phyloP scores from a whole-genome alignment of 2,797 vertebrate species.

The Pachyuromys duprasi region DNA sequence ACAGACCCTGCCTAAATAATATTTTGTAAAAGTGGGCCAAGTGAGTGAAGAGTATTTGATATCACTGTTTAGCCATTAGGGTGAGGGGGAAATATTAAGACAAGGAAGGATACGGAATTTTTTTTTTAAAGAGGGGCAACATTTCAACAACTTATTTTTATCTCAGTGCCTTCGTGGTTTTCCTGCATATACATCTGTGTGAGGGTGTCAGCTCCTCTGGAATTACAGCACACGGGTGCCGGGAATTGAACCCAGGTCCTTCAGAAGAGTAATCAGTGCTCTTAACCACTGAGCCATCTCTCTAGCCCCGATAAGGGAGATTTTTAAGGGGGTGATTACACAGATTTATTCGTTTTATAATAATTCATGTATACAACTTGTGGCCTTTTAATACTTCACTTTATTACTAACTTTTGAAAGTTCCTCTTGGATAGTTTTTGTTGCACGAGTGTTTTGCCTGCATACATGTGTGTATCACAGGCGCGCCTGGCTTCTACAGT shows the following conservation, averaged over 20 bases:
- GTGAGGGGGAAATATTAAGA: not conserved
- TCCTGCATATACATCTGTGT: too few relatives aligned
- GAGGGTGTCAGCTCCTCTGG: too few relatives aligned
- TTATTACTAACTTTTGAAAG: not conserved
- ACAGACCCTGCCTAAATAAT: not conserved
- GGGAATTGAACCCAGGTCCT: too few relatives aligned
- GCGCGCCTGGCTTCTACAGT: not conserved
- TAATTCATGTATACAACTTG: not conserved
- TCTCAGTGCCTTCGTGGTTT: too few relatives aligned
- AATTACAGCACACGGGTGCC: too few relatives aligned
- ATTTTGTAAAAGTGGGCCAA: not conserved
- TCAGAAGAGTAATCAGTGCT: too few relatives aligned
- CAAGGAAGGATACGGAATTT: not conserved
- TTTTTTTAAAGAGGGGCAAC: too few relatives aligned
- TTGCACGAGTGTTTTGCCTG: not conserved
- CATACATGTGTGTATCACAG: not conserved
- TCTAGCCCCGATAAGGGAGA: too few relatives aligned
- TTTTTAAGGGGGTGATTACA: not conserved
- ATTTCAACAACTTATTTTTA: too few relatives aligned
- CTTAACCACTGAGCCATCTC: too few relatives aligned
- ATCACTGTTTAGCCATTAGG: not conserved
- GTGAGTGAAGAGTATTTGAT: not conserved
- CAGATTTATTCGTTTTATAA: not conserved
- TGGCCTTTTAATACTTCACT: not conserved
- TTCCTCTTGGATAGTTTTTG: not conserved